Base-by-base conservation (phyloP, 2,888 invertebrate genomes). In the Pyrochroa serraticornis region DNA sequence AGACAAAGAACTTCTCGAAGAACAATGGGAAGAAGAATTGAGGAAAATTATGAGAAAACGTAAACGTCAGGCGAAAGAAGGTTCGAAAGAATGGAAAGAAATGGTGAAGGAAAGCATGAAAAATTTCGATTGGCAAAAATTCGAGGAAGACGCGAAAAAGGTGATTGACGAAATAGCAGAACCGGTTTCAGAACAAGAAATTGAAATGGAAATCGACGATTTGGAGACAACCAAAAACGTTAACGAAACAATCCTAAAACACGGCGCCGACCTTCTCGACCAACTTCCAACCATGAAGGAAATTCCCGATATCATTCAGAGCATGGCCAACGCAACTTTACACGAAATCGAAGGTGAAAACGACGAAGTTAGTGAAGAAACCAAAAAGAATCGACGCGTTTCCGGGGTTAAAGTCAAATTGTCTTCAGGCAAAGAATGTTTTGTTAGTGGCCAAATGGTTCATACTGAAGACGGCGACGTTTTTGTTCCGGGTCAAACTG, bases 401-500 rank as follows among this genome's bases (percentile, higher is more conserved):
- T 71, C 74, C 2, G 80, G 80, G 3, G 76, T 77, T 7, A 75
- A 72, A 65, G 73, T 79, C 1, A 75, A 82, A 34, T 73, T 91
- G 49, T 84, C 87, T 56, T 85, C 88, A 53, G 84, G 87, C 46
- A 87, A 87, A 70, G 87, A 88, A 70, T 86, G 84, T 66, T 90
- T 91, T 74, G 77, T 91, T 41, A 84, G 87, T 1, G 91, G 91
- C 0, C 89, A 90, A 79, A 85, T 88, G 68, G 79, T 91, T 1
- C 84, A 86, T 60, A 89, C 89, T 0, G 87, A 88, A 43, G 83
- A 83, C 53, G 90, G 90, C 1, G 84, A 85, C 32, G 78, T 88
- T 39, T 91, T 91, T 72, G 85, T 91, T 8, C 90, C 91, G 0
- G 91, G 91, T 2, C 90, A 90, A 77, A 88, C 90, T 0, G 80